Conservation (phyloP, 2,797 vertebrate species). For the Gymnopithys bicolor region DNA sequence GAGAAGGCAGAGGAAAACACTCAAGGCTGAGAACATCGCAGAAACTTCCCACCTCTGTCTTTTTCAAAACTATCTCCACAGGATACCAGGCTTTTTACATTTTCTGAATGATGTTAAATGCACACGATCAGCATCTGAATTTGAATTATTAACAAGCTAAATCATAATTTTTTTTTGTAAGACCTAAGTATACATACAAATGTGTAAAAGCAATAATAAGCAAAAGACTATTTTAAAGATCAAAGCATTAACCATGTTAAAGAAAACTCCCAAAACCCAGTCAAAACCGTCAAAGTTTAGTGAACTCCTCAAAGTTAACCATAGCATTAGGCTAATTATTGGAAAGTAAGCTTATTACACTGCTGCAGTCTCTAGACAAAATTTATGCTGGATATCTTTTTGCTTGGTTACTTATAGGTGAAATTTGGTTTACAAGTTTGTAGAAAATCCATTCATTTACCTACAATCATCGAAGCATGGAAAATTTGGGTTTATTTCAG, state of each 20-base stretch:
- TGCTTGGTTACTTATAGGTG: neutral
- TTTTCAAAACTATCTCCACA: neutral
- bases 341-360: neutral
- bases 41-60: neutral
- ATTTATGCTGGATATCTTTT: neutral
- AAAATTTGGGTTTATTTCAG: neutral
- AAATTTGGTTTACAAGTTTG: neutral
- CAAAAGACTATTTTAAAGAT: neutral
- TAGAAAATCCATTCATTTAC: neutral
- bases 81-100: neutral
- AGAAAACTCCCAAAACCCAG: neutral
- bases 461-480: neutral
- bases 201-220: neutral
- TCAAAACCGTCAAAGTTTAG: neutral
- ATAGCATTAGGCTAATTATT: neutral
- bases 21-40: neutral
- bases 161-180: neutral
- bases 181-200: neutral
- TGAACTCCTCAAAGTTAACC: neutral
- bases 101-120: neutral
- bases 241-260: neutral
- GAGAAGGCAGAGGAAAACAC: neutral
- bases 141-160: neutral
- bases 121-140: neutral
- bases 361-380: neutral